Conservation (phyloP, 2,888 invertebrate genomes). For the Mycalesis mineus region DNA sequence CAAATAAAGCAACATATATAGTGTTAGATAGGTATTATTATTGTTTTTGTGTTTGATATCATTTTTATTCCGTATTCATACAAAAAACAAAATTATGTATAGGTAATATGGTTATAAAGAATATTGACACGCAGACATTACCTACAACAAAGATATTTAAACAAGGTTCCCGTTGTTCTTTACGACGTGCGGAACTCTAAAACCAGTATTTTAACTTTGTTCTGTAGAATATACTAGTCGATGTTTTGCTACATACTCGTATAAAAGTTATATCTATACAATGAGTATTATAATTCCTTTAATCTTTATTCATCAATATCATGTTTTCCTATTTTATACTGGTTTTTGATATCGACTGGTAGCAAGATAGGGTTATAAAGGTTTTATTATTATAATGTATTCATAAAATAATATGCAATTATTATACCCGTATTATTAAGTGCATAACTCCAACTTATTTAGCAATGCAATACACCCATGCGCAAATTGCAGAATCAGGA, state of each 20-base stretch:
- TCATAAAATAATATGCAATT: slow-evolving; percentile 8
- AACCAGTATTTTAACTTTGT: neutral
- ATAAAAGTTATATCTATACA: no score
- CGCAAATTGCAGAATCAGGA: slow-evolving; percentile 23
- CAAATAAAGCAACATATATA: no score
- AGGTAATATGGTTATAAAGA: no score
- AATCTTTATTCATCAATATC: neutral
- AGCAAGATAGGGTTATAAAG: neutral
- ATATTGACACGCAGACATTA: no score
- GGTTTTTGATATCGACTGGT: neutral
- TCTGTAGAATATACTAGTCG: neutral
- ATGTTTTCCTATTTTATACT: neutral
- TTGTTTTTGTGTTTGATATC: no score
- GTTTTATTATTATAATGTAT: slow-evolving; percentile 9
- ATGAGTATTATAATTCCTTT: no score
- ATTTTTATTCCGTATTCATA: no score
- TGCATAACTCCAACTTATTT: slow-evolving; percentile 21
- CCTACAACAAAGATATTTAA: no score
- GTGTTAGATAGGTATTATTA: no score
- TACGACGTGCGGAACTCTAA: neutral
- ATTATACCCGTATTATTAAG: neutral
- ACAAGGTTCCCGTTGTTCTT: neutral
- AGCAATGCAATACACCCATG: slow-evolving; percentile 29
- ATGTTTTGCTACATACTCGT: no score
- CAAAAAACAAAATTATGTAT: no score